phyloP scores from a whole-genome alignment of 2,113 vertebrate genomes.

The Myotis lucifugus region DNA sequence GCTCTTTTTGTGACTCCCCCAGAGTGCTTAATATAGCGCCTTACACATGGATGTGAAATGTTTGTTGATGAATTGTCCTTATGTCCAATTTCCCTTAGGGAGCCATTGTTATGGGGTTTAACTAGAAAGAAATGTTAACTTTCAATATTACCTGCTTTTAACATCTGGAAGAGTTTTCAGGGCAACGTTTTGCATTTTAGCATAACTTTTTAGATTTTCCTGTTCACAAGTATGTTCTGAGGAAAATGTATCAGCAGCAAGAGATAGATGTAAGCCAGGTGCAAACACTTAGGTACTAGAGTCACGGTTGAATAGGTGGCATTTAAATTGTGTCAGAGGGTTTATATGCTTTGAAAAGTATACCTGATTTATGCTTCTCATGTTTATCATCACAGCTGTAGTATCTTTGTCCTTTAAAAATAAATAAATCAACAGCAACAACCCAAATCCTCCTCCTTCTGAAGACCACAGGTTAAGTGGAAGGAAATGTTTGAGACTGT shows the following conservation, averaged over 20 bases:
- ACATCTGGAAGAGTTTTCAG: background rate
- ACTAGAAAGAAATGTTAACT: background rate
- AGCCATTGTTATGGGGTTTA: background rate
- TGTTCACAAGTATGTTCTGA: background rate
- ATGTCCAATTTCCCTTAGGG: background rate
- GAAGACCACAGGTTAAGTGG: background rate
- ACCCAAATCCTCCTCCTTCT: background rate
- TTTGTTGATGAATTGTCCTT: slow-evolving; percentile 15
- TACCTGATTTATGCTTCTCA: background rate
- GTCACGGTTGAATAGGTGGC: background rate
- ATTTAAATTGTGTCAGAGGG: background rate
- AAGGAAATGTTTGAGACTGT: background rate
- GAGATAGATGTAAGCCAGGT: background rate
- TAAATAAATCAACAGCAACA: background rate
- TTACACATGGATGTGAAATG: background rate
- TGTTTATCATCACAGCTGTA: background rate
- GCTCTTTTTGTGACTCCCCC: background rate
- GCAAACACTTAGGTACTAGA: too few relatives aligned
- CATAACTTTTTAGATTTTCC: background rate
- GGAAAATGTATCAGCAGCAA: background rate
- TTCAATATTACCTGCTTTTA: background rate
- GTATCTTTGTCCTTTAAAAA: background rate
- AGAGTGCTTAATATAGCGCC: slow-evolving; percentile 30
- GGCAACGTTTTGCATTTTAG: background rate
- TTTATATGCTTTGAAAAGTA: background rate